These are phyloP conservation scores for Sigmodon hispidus DNA, from an alignment of 2,113 vertebrate species.

Conservation along the genomic window DNA sequence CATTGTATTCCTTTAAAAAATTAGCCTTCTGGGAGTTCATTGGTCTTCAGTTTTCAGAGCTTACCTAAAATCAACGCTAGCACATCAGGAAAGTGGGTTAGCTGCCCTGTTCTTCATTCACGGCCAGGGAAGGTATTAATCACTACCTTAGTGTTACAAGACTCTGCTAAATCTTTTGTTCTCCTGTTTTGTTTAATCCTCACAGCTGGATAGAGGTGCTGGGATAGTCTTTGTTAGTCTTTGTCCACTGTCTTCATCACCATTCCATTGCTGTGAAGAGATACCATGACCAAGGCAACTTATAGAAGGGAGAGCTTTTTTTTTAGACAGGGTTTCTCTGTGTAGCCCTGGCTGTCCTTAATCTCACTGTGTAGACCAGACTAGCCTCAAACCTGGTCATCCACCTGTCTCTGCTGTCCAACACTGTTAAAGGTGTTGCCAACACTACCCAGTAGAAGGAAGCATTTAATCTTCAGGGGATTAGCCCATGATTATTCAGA, in stretches of 20 bases:
- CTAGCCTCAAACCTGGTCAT: too few relatives aligned
- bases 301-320: not conserved
- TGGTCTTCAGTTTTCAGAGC: constrained; percentile 70
- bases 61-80: constrained; percentile 60
- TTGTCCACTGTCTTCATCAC: not conserved
- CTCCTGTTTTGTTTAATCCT: not conserved
- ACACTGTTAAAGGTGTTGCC: not conserved
- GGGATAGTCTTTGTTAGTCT: not conserved
- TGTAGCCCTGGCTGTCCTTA: too few relatives aligned
- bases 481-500: not conserved
- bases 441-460: not conserved
- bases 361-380: too few relatives aligned
- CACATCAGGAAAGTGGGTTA: constrained; percentile 36
- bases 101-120: constrained; percentile 19
- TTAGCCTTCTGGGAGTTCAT: constrained; percentile 58
- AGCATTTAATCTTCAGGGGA: not conserved
- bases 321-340: too few relatives aligned
- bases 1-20: constrained; percentile 71
- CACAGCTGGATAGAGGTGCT: not conserved
- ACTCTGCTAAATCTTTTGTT: not conserved
- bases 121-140: constrained; percentile 50
- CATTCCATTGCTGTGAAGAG: not conserved
- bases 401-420: too few relatives aligned
- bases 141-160: not conserved
- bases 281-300: not conserved